Evolutionary conservation across 1,140 invertebrate genomes (phyloP).

Genomic region (Drosophila triauraria): DNA sequence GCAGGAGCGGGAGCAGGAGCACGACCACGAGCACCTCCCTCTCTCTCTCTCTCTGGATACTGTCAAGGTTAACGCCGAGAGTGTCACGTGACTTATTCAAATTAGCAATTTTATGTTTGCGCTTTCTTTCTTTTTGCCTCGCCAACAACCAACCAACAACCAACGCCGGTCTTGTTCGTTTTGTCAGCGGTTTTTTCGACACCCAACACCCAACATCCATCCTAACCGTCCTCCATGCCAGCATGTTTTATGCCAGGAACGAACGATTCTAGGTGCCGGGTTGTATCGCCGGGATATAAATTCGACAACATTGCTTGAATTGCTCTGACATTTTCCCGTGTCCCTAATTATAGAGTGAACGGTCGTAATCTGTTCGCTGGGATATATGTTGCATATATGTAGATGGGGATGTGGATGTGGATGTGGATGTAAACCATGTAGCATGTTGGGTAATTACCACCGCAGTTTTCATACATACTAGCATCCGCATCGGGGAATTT

Average conservation of each 20-base stretch:
- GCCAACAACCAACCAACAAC: not conserved
- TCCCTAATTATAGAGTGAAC: slow-evolving; percentile 20
- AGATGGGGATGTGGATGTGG: not conserved
- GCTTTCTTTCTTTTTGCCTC: slow-evolving; percentile 49
- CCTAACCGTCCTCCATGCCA: not conserved
- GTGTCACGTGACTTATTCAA: slow-evolving; percentile 80
- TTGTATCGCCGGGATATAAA: slow-evolving; percentile 45
- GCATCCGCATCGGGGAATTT: slow-evolving; percentile 24
- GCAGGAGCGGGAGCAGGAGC: not conserved
- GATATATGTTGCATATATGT: not conserved
- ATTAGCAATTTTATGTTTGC: slow-evolving; percentile 80
- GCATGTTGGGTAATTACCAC: slow-evolving; percentile 19
- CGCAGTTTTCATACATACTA: slow-evolving; percentile 24
- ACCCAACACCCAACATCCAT: not conserved
- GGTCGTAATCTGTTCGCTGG: slow-evolving; percentile 9
- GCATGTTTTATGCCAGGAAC: slow-evolving; percentile 11
- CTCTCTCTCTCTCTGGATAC: slow-evolving; percentile 5
- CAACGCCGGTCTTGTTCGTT: slow-evolving; percentile 13
- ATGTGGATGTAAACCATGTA: slow-evolving; percentile 5
- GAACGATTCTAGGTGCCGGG: slow-evolving; percentile 18
- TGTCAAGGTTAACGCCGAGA: slow-evolving; percentile 62
- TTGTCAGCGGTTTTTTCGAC: slow-evolving; percentile 34
- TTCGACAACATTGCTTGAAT: slow-evolving; percentile 50
- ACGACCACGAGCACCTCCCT: not conserved
- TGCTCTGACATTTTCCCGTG: slow-evolving; percentile 18